Evolutionary conservation across 2,797 vertebrate species (phyloP).

Genomic region (Moxostoma hubbsi): DNA sequence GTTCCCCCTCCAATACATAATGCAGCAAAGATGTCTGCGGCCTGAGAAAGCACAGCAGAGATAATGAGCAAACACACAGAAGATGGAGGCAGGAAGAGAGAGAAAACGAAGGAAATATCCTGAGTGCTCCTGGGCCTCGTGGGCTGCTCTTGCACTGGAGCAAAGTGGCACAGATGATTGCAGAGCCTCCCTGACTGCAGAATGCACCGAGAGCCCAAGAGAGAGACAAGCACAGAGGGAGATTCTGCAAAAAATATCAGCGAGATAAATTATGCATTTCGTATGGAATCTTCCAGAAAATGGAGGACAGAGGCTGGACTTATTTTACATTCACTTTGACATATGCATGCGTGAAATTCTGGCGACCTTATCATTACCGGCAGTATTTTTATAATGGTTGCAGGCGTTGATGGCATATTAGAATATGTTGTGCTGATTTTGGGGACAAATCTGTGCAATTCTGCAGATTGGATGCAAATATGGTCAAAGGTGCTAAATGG

Average conservation of each 20-base stretch:
- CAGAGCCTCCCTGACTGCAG: conserved; percentile 1
- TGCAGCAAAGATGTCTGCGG: conserved; percentile 46
- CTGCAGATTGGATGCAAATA: neutral
- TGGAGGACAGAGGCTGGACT: conserved; percentile 29
- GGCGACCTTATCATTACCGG: neutral
- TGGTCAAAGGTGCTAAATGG: too few relatives aligned
- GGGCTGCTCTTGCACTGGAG: conserved; percentile 16
- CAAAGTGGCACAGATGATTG: conserved; percentile 2
- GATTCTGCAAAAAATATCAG: conserved; percentile 44
- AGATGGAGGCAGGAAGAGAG: conserved; percentile 1
- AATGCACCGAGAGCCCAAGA: conserved; percentile 1
- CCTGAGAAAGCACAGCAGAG: conserved; percentile 34
- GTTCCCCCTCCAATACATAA: conserved; percentile 39
- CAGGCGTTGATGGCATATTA: neutral
- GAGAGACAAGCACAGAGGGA: conserved; percentile 5
- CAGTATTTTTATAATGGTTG: neutral
- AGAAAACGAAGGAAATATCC: conserved; percentile 8
- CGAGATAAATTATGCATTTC: conserved; percentile 54
- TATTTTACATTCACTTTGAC: neutral
- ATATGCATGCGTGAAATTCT: too few relatives aligned
- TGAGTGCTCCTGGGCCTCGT: conserved; percentile 41
- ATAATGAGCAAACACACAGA: conserved; percentile 1
- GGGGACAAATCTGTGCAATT: neutral
- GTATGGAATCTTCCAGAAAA: conserved; percentile 49
- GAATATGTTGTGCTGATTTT: neutral